Evolutionary conservation across 2,888 invertebrate species (phyloP), one percentile per base, ranked within the genome.

Genomic region (Terebella lapidaria): DNA sequence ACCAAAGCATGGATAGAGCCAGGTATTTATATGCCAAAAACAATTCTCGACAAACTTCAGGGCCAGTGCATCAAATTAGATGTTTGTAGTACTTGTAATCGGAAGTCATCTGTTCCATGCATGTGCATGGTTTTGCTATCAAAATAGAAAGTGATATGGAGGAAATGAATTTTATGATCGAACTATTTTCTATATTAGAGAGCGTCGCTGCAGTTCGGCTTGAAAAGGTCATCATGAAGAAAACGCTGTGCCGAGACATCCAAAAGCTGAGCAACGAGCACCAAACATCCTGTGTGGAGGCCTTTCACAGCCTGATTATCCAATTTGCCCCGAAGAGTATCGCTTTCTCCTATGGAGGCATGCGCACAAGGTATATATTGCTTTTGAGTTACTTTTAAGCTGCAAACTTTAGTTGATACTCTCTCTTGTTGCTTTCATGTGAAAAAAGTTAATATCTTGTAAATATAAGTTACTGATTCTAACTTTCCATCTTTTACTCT

Each of bases 301-400:
- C 49, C 15, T 49, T 49, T 24, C 49, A 49, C 49, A 49, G 49
- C 49, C 49, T 49, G 18, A 49, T 49, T 5, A 5, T 49, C 18
- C 49, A 49, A 24, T 49, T 49, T 22, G 49, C 49, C 5, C 49
- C 49, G 22, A 49, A 49, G 49, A 10, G 10, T 15, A 5, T 49
- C 18, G 49, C 49, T 22, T 49, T 49, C 49, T 49, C 49, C 10
- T 49, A 18, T 24, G 24, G 22, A 10, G 49, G 49, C 15, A 49
- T 49, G n/a, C 5, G 15, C 18, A 20, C 15, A 10, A 49, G 49
- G 49, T 57, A 4, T 53, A 3, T 27, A 35, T 15, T 35, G 10
- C 10, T 35, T 15, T n/a, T n/a, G n/a, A n/a, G n/a, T n/a, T n/a
- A n/a, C n/a, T n/a, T n/a, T n/a, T n/a, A n/a, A n/a, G n/a, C 10